Evolutionary conservation across 2,797 vertebrate species (phyloP).

Genomic region (Micromesistius poutassou): DNA sequence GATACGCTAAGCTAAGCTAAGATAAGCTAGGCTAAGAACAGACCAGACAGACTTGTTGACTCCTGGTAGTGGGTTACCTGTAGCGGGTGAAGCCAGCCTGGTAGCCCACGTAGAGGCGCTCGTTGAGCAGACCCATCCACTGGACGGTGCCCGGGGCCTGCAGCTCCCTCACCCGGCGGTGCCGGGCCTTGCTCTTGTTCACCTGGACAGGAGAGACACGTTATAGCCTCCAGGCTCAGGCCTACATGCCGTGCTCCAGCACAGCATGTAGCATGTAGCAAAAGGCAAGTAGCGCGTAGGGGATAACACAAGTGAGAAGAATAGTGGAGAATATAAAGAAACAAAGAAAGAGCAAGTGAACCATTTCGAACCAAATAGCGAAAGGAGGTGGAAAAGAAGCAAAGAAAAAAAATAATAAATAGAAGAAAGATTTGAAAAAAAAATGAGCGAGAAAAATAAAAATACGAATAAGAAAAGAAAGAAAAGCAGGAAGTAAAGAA

Average conservation of each 20-base stretch:
- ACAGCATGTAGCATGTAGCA: neutral
- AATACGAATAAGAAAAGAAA: neutral
- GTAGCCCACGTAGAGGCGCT: conserved; percentile 91
- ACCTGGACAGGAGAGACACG: conserved; percentile 53
- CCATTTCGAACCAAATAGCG: neutral
- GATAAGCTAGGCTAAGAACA: neutral
- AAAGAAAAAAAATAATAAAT: neutral
- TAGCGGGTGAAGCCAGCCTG: conserved; percentile 91
- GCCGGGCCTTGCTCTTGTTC: conserved; percentile 86
- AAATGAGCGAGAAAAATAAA: neutral
- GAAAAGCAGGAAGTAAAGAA: neutral
- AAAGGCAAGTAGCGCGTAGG: neutral
- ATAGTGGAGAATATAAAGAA: neutral
- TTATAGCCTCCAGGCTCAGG: neutral
- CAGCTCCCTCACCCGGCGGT: conserved; percentile 90
- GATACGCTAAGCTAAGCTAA: neutral
- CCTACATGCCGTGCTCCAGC: too few relatives aligned
- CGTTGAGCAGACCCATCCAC: conserved; percentile 94
- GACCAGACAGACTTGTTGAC: neutral
- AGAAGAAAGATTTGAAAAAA: neutral
- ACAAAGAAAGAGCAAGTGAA: neutral
- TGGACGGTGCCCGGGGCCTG: conserved; percentile 85
- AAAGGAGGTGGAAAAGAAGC: neutral
- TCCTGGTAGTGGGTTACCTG: conserved; percentile 43
- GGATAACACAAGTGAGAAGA: neutral